Evolutionary conservation across 2,888 invertebrate species (phyloP).

Genomic region (Diarsia rubi): DNA sequence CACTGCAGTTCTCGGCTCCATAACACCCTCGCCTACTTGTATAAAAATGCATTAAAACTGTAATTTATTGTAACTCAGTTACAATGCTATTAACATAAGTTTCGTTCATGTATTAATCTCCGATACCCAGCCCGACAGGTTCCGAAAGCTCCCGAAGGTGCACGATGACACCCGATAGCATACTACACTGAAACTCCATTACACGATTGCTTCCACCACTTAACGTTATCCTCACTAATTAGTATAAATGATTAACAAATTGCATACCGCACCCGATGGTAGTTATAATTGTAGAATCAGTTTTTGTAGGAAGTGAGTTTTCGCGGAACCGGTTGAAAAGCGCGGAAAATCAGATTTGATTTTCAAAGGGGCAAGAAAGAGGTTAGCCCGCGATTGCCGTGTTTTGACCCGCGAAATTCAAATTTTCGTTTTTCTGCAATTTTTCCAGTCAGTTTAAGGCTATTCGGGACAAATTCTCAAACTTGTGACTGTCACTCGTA

Average conservation of each 20-base stretch:
- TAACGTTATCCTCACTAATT: slow-evolving; percentile 68
- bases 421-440: no score
- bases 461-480: no score
- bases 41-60: background rate
- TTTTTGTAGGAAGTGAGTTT: slow-evolving; percentile 29
- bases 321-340: background rate
- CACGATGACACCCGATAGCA: slow-evolving; percentile 22
- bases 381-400: no score
- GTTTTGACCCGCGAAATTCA: no score
- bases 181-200: slow-evolving; percentile 73
- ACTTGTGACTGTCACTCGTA: no score
- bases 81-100: slow-evolving; percentile 9
- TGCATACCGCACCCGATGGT: slow-evolving; percentile 29
- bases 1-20: background rate
- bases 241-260: slow-evolving; percentile 68
- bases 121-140: slow-evolving; percentile 21
- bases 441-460: no score
- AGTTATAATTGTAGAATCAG: background rate
- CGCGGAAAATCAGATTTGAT: slow-evolving; percentile 1
- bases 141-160: slow-evolving; percentile 19
- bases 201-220: slow-evolving; percentile 72
- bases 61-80: background rate
- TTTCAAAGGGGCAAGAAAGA: no score
- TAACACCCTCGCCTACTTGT: background rate
- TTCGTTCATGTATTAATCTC: slow-evolving; percentile 43